Base-by-base conservation (phyloP, 2,888 invertebrate species). In the Ellobium chinense region DNA sequence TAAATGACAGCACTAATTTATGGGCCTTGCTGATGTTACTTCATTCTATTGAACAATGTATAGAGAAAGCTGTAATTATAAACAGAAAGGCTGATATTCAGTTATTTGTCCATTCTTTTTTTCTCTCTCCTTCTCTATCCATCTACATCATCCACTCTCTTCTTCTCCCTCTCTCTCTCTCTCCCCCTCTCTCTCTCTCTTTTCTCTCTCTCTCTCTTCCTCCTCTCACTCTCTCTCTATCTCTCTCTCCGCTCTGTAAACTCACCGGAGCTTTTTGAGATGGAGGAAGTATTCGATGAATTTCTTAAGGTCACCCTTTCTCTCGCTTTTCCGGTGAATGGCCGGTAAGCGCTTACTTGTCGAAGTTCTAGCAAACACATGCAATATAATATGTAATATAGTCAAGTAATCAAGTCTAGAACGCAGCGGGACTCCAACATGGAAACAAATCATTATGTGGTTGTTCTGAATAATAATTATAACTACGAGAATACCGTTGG, bases 291-390 rank as follows among this genome's bases (percentile, higher is more conserved):
- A 58, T 89, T 89, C 1, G 91, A 89, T 2, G 90, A 90, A 70
- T 46, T 69, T 21, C 89, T 83, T 34, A 91, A 81, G 4, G 90
- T 90, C 14, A 90, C 86, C n/a, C 90, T 83, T 56, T 91, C 90
- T 58, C 84, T 83, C 62, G 85, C 84, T 29, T 87, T 82, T 56
- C 80, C 82, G 5, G 76, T 82, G 7, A 87, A 85, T 4, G 88
- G 82, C 63, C 87, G 87, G 83, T 91, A 91, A 18, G 91, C 89
- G 21, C 86, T 86, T 2, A 91, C 89, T 73, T 89, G 88, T 78
- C 86, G 87, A 37, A 91, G 87, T 82, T 92, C 92, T 92, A 87
- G 9, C n/a, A 24, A 27, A n/a, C 60, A 60, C n/a, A n/a, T n/a
- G n/a, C n/a, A n/a, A n/a, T n/a, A n/a, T n/a, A n/a, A n/a, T n/a